Conservation (phyloP, 2,113 vertebrate genomes). For the Myocastor coypus region DNA sequence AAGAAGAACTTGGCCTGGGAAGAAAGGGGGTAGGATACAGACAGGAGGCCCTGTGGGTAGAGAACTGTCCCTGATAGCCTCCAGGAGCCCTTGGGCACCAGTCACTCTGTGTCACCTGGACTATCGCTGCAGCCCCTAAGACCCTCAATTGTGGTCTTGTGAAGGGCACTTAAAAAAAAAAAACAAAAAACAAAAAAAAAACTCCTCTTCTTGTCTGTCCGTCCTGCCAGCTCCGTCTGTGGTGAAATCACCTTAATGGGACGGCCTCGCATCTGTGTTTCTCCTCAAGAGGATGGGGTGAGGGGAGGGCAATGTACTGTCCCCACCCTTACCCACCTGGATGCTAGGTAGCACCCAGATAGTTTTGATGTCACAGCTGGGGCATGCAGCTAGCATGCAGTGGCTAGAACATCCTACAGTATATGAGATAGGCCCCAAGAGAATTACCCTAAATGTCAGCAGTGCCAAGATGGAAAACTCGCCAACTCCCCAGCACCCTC, state of each 20-base stretch:
- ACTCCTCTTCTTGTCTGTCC: not conserved
- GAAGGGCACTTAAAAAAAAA: not conserved
- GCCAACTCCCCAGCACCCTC: no score
- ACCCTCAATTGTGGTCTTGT: not conserved
- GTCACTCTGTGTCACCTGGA: not conserved
- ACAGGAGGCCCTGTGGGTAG: no score
- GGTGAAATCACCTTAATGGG: not conserved
- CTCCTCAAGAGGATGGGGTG: accelerated
- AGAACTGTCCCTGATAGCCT: not conserved
- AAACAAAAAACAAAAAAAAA: not conserved
- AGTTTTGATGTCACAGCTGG: not conserved
- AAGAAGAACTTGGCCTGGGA: not conserved
- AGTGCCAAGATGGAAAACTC: not conserved
- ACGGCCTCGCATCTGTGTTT: not conserved
- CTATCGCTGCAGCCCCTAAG: not conserved
- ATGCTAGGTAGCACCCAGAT: not conserved
- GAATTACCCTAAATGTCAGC: not conserved
- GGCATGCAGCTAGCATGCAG: not conserved
- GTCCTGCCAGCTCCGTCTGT: not conserved
- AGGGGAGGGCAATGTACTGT: accelerated
- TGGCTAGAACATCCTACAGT: accelerated
- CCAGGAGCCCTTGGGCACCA: not conserved
- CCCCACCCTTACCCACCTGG: not conserved
- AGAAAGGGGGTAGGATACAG: not conserved
- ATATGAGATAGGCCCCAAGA: not conserved